These are phyloP conservation scores for Phaethornis superciliosus DNA, from an alignment of 2,113 vertebrate species.

Conservation along the genomic window DNA sequence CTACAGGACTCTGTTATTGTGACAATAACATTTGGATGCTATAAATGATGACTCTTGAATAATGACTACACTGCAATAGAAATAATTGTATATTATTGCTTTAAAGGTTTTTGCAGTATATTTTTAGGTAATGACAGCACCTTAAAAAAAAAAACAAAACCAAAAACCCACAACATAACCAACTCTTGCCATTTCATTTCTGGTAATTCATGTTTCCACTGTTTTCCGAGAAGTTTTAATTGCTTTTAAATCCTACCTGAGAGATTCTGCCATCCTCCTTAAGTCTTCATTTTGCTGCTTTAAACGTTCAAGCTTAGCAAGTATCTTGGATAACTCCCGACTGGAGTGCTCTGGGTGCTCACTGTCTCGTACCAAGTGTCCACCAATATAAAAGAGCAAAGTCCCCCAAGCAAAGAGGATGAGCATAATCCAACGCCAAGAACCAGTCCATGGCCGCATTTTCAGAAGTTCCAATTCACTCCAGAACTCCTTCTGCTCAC, in stretches of 20 bases:
- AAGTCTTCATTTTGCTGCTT: slow-evolving; percentile 99
- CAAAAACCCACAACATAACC: not conserved
- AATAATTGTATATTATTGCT: not conserved
- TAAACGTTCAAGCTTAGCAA: slow-evolving; percentile 96
- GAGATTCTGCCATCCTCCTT: slow-evolving; percentile 95
- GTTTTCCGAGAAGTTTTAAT: not conserved
- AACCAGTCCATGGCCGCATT: slow-evolving; percentile 98
- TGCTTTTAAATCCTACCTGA: slow-evolving; percentile 83
- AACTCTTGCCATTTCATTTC: not conserved
- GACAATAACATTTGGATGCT: not conserved
- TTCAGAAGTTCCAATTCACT: slow-evolving; percentile 81
- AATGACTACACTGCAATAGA: not conserved
- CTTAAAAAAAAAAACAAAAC: not conserved
- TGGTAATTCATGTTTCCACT: not conserved
- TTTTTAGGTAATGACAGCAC: not conserved
- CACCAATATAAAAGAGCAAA: slow-evolving; percentile 96
- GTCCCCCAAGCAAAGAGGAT: slow-evolving; percentile 98
- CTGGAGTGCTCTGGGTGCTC: slow-evolving; percentile 96
- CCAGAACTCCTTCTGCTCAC: slow-evolving; percentile 70
- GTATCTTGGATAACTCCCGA: slow-evolving; percentile 95
- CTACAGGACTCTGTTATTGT: not conserved
- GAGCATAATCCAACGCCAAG: slow-evolving; percentile 99
- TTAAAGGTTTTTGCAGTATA: not conserved
- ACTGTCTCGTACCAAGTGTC: slow-evolving; percentile 95
- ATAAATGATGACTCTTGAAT: not conserved